Evolutionary conservation across 2,888 invertebrate genomes (phyloP), one percentile per base, ranked within the genome.

Genomic region (Carpatolechia fugitivella): DNA sequence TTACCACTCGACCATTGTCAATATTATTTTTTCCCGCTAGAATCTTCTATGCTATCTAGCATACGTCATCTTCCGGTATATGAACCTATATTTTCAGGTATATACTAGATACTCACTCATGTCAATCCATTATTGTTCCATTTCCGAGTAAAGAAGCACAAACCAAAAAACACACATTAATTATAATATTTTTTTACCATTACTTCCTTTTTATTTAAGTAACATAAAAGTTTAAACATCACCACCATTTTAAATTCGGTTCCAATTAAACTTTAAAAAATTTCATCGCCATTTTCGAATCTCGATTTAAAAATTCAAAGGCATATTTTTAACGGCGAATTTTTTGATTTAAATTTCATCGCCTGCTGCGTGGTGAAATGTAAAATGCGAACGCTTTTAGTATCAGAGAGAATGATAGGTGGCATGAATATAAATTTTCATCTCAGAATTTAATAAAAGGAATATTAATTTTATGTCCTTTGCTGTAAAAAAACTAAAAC

Each of bases 321-420:
- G 29, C 20, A 20, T 11, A 3, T 18, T 44, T 40, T 44, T 44
- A 44, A 13, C 44, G n/a, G 1, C n/a, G 13, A 44, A 29, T 40
- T 40, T 40, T 24, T 40, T 40, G 14, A 44, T 44, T 44, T 44
- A 44, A 44, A 24, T 10, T 44, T 29, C 44, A 29, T 44, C 44
- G 44, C 44, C 11, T 46, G 10, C 24, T 31, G 48, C 16, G 41
- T 7, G 30, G 16, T 16, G 44, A 44, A 44, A 44, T 44, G 18
- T 24, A 44, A 44, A 24, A 44, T n/a, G 3, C 20, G 11, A n/a
- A 11, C 20, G 24, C 44, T 44, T 44, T 44, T 44, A 44, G 11
- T 24, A 18, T 10, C 6, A 7, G 20, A 10, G 24, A 44, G 18
- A 20, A 29, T 44, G 24, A 24, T 44, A 44, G 24, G 24, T 4